phyloP scores from a whole-genome alignment of 2,113 vertebrate species.

The Atlantisia rogersi region DNA sequence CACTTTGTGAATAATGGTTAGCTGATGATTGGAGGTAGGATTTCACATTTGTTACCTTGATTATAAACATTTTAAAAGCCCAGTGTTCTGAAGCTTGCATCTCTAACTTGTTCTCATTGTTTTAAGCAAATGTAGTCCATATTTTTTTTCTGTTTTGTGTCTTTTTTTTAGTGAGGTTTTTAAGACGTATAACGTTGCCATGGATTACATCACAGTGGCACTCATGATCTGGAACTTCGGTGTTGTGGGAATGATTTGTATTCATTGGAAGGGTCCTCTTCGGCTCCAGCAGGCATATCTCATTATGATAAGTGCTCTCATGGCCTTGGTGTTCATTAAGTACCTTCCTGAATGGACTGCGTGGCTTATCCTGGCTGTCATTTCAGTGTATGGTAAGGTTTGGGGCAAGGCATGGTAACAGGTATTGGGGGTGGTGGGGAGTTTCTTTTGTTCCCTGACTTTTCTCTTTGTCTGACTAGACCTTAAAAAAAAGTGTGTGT shows the following conservation, averaged over 20 bases:
- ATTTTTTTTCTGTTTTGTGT: not conserved
- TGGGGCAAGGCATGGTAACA: not conserved
- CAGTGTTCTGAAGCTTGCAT: not conserved
- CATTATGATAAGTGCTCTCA: constrained; percentile 99
- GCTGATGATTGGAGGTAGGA: not conserved
- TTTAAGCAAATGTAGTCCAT: not conserved
- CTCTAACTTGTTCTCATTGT: not conserved
- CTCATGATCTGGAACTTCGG: constrained; percentile 97
- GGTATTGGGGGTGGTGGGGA: not conserved
- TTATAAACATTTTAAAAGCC: not conserved
- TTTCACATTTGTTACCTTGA: not conserved
- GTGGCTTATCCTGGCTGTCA: constrained; percentile 97
- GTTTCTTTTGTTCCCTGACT: not conserved
- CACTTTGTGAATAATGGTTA: not conserved
- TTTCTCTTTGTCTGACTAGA: not conserved
- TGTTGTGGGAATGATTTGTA: constrained; percentile 98
- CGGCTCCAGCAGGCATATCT: constrained; percentile 98
- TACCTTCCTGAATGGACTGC: constrained; percentile 99
- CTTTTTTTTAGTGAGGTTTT: constrained; percentile 88
- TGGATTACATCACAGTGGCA: constrained; percentile 93
- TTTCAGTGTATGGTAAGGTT: constrained; percentile 94
- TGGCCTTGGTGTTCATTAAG: constrained; percentile 99
- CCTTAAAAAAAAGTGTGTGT: not conserved
- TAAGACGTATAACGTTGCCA: constrained; percentile 97
- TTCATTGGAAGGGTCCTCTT: constrained; percentile 97